Evolutionary conservation across 2,888 invertebrate species (phyloP), one percentile per base, ranked within the genome.

Genomic region (Bembecia ichneumoniformis): DNA sequence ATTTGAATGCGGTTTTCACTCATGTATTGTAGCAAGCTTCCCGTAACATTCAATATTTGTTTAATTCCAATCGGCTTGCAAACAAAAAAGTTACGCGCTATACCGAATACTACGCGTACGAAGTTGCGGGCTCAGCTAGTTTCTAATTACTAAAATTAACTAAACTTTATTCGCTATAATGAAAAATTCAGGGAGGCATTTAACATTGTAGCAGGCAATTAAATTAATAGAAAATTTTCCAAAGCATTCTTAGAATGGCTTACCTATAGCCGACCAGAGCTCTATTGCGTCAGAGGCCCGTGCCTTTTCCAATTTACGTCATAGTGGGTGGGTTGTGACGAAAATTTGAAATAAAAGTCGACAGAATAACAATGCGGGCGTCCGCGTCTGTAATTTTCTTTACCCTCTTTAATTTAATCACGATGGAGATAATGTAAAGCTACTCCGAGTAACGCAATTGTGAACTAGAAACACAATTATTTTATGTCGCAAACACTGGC

Each of bases 221-320:
- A 40, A 14, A 13, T 13, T 40, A 13, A n/a, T 40, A 40, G 7
- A 13, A 13, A 46, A 46, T 40, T 40, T 49, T 47, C 35, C 35
- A 44, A n/a, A 35, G 35, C 44, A 17, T 51, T 51, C 51, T 48
- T 10, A 35, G 48, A 48, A 51, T 51, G 36, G 43, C 35, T 47
- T 35, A n/a, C n/a, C n/a, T n/a, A 35, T 46, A 51, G 47, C 45
- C 46, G 46, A 48, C 44, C 46, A 45, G 46, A 14, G 48, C 48
- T 46, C 40, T 43, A 43, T 51, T 56, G 57, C 60, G 62, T 64
- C 58, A 63, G 51, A 56, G 54, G 48, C 46, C 51, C 48, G 44
- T 49, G 56, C 47, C 51, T 54, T 51, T 53, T 56, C 58, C 54
- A 54, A 60, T 58, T 57, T 60, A 54, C 60, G 60, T 63, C 61